Evolutionary conservation across 2,113 vertebrate species (phyloP).

Genomic region (Percopsis transmontana): DNA sequence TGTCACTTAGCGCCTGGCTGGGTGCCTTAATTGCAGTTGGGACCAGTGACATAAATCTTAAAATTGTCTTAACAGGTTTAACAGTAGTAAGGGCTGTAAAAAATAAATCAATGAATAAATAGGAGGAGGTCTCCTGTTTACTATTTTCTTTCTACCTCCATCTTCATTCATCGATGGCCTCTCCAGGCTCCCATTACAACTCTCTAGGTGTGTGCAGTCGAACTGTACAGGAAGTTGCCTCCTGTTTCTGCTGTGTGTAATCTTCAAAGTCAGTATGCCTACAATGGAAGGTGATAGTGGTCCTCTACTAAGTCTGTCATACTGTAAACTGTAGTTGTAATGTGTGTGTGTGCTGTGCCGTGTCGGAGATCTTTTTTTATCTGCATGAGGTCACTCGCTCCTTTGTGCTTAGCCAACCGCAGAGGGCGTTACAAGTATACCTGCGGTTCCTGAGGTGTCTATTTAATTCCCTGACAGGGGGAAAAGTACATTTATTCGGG

Average conservation of each 20-base stretch:
- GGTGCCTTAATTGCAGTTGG: background rate
- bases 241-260: too few species aligned
- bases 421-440: background rate
- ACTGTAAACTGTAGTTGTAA: background rate
- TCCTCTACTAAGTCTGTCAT: slow-evolving; percentile 15
- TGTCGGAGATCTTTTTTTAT: too few species aligned
- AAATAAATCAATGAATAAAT: too few species aligned
- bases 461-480: background rate
- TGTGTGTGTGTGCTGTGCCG: background rate
- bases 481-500: background rate
- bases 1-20: background rate
- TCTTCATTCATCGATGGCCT: slow-evolving; percentile 57
- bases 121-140: too few species aligned
- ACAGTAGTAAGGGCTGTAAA: too few species aligned
- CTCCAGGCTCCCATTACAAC: slow-evolving; percentile 62
- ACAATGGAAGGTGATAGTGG: slow-evolving; percentile 48
- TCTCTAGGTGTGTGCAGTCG: slow-evolving; percentile 55
- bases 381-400: background rate
- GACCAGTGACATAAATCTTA: background rate
- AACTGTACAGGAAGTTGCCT: slow-evolving; percentile 43
- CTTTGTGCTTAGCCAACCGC: background rate
- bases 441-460: background rate
- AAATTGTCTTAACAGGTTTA: background rate
- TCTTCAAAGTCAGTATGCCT: slow-evolving; percentile 46
- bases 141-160: slow-evolving; percentile 36